phyloP scores from a whole-genome alignment of 2,888 invertebrate genomes.

The Pocota personata region DNA sequence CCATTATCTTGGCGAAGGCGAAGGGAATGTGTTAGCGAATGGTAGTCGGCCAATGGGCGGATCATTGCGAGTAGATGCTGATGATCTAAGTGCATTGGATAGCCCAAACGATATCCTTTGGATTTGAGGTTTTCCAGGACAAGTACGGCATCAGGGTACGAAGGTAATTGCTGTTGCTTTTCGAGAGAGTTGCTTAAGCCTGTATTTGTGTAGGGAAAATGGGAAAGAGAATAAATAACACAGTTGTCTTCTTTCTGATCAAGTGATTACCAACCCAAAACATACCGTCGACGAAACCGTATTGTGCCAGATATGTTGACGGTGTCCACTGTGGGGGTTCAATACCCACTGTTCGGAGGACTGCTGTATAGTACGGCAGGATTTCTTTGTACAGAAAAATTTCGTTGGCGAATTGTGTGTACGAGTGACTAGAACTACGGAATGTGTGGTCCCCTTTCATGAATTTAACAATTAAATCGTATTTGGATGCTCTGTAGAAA shows the following conservation, averaged over 20 bases:
- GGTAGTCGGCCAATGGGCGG: conserved; percentile 77
- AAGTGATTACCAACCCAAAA: neutral
- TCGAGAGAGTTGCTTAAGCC: conserved; percentile 3
- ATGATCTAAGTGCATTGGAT: conserved; percentile 77
- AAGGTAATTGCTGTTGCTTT: neutral
- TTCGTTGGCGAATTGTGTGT: conserved; percentile 80
- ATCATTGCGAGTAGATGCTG: conserved; percentile 79
- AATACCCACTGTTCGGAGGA: neutral
- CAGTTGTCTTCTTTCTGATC: neutral
- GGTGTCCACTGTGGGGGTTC: neutral
- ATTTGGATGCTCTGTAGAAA: neutral
- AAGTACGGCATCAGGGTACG: neutral
- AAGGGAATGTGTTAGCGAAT: conserved; percentile 52
- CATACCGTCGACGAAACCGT: conserved; percentile 1
- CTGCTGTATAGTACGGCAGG: conserved; percentile 77
- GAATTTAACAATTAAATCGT: conserved; percentile 78
- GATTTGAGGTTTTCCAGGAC: conserved; percentile 77
- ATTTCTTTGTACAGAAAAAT: conserved; percentile 78
- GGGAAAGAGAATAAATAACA: neutral
- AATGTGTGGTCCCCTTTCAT: conserved; percentile 80
- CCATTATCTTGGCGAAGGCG: neutral
- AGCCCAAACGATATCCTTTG: conserved; percentile 78
- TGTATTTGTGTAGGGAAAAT: neutral
- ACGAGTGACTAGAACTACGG: conserved; percentile 78
- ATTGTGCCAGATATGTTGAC: neutral